Evolutionary conservation across 1,140 invertebrate genomes (phyloP).

Genomic region (Dicyema japonicum): DNA sequence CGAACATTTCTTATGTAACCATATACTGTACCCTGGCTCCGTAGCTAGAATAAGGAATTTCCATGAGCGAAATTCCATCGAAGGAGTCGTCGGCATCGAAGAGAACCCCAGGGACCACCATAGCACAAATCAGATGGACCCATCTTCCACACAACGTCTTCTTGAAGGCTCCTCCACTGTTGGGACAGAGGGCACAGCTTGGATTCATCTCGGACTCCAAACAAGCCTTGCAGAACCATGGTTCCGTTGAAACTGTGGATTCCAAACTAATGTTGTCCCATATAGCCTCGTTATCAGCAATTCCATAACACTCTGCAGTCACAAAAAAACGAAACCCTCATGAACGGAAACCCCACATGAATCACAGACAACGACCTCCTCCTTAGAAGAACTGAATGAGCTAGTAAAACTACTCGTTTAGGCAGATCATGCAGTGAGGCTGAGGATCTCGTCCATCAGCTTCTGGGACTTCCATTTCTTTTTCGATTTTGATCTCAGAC

Average conservation of each 20-base stretch:
- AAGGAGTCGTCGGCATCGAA: slow-evolving; percentile 47
- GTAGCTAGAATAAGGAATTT: slow-evolving; percentile 36
- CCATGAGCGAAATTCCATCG: slow-evolving; percentile 41
- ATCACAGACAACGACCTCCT: slow-evolving; percentile 86
- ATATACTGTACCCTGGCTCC: no score
- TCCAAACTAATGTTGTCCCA: slow-evolving; percentile 26
- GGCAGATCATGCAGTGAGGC: no score
- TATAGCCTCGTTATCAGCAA: slow-evolving; percentile 55
- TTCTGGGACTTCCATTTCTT: no score
- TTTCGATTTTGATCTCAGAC: no score
- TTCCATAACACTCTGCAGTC: slow-evolving; percentile 52
- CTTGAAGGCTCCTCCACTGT: slow-evolving; percentile 55
- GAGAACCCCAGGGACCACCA: slow-evolving; percentile 76
- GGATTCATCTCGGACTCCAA: slow-evolving; percentile 53
- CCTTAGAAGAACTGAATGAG: slow-evolving; percentile 54
- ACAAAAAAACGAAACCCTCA: slow-evolving; percentile 29
- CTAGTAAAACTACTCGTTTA: no score
- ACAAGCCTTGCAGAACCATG: slow-evolving; percentile 93
- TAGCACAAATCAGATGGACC: slow-evolving; percentile 78
- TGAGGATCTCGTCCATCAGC: no score
- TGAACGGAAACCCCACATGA: slow-evolving; percentile 71
- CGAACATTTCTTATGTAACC: slow-evolving; percentile 11
- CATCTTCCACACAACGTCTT: slow-evolving; percentile 70
- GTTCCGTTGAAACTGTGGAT: slow-evolving; percentile 61
- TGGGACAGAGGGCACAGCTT: slow-evolving; percentile 24